Evolutionary conservation across 2,888 invertebrate genomes (phyloP), one percentile per base, ranked within the genome.

Genomic region (Monopis laevigella): DNA sequence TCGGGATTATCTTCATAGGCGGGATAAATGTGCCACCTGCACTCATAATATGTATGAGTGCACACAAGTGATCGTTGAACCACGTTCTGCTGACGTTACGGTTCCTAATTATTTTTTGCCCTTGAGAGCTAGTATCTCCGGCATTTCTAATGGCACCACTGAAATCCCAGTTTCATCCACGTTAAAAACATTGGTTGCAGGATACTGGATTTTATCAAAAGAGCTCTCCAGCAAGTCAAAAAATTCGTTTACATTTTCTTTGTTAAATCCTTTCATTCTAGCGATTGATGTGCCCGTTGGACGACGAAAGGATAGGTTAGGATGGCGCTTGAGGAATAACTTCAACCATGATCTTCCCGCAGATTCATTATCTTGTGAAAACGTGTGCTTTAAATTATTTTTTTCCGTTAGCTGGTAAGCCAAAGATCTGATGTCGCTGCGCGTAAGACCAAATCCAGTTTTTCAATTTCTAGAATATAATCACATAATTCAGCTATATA

Each of bases 161-260:
- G 11, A 50, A 51, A 59, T 44, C 5, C 56, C 58, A 19, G 55
- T 56, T 43, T 58, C 56, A 29, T 56, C 55, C 8, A 51, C 50
- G 43, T 55, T 60, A 43, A 49, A 60, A 28, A 60, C 53, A 39
- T 48, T 45, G 40, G 49, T 39, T 53, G 50, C 2, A 49, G 45
- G 36, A 51, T 43, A 16, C 55, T 47, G 24, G 28, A 49, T 34
- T 44, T 52, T 51, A 18, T 51, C 48, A 34, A 45, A 45, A 19
- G 47, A n/a, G 8, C n/a, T n/a, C n/a, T n/a, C n/a, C n/a, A n/a
- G n/a, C n/a, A n/a, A 19, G 40, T 29, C 40, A 45, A 54, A 43
- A 56, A 52, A 30, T 50, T 50, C 38, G 14, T 16, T n/a, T 2
- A 51, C 48, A 10, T 34, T 40, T 26, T 36, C 45, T 42, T 32